Percentiles rank a stretch among this genome's conserved stretches.
These are phyloP conservation scores for Mythimna ferrago DNA, from an alignment of 2,888 invertebrate genomes.

Conservation along the genomic window DNA sequence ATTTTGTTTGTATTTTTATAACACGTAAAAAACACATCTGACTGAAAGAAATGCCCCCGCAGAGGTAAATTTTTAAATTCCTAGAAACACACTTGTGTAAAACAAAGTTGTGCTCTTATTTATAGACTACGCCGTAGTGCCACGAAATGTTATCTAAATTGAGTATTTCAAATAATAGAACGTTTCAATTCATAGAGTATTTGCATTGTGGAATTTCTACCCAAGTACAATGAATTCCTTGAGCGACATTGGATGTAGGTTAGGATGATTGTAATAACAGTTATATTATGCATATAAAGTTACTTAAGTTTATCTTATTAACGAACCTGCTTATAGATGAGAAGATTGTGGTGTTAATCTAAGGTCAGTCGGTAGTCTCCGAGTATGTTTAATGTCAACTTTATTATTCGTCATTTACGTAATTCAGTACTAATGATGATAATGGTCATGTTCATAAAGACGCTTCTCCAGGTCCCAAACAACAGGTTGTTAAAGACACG, in stretches of 20 bases:
- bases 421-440: conserved; percentile 67
- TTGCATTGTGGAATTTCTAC: conserved; percentile 48
- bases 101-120: conserved; percentile 42
- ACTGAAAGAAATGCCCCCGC: conserved; percentile 46
- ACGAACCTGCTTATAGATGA: conserved; percentile 69
- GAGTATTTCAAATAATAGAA: conserved; percentile 52
- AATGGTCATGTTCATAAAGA: conserved; percentile 59
- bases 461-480: conserved; percentile 47
- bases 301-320: conserved; percentile 67
- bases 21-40: conserved; percentile 10
- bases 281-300: conserved; percentile 54
- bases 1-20: conserved; percentile 22
- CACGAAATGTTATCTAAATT: conserved; percentile 57
- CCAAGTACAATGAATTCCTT: conserved; percentile 56
- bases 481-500: conserved; percentile 43
- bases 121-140: conserved; percentile 35
- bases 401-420: conserved; percentile 68
- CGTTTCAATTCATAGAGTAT: conserved; percentile 46
- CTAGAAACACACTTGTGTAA: conserved; percentile 41
- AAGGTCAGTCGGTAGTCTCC: conserved; percentile 69
- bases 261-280: conserved; percentile 59
- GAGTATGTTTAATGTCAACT: conserved; percentile 62
- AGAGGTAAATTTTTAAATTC: conserved; percentile 55
- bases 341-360: conserved; percentile 67
- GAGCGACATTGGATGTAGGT: conserved; percentile 63